A percentile compares a stretch with the other conserved stretches of the same genome.
phyloP scores from a whole-genome alignment of 2,797 vertebrate genomes.

The Hippocampus kuda region DNA sequence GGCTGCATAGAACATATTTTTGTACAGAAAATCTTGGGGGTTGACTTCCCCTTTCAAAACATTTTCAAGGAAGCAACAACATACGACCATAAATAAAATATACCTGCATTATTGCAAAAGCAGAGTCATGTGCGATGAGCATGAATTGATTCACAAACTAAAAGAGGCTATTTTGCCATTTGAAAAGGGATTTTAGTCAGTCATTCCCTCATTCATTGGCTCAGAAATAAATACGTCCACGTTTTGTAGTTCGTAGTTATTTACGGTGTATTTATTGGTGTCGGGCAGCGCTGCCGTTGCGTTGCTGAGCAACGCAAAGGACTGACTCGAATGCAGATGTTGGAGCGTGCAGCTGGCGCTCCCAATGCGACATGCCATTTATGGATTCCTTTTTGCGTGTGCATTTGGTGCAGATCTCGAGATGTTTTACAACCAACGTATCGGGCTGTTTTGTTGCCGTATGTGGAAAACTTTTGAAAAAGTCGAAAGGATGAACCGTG shows the following conservation, averaged over 20 bases:
- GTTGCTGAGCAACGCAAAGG: constrained; percentile 41
- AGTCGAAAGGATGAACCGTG: constrained; percentile 28
- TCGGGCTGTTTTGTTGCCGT: constrained; percentile 60
- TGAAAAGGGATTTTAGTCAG: constrained; percentile 66
- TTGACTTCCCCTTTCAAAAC: constrained; percentile 32
- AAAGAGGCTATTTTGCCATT: constrained; percentile 75
- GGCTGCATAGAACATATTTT: no score
- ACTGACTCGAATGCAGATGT: constrained; percentile 22
- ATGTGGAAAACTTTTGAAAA: constrained; percentile 36
- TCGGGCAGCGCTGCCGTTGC: constrained; percentile 48
- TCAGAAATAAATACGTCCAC: constrained; percentile 59
- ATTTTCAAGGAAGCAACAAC: constrained; percentile 56
- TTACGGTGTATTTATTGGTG: constrained; percentile 61
- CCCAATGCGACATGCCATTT: neutral
- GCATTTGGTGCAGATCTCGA: constrained; percentile 50
- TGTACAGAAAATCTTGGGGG: no score
- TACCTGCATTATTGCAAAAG: constrained; percentile 60
- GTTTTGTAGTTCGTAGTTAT: constrained; percentile 75
- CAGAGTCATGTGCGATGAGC: constrained; percentile 65
- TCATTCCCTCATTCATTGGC: constrained; percentile 68
- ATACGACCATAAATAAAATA: constrained; percentile 50
- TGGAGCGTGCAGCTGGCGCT: constrained; percentile 15
- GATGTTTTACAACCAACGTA: constrained; percentile 43
- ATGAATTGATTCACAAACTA: constrained; percentile 67
- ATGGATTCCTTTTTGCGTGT: constrained; percentile 24